Evolutionary conservation across 2,888 invertebrate species (phyloP), one percentile per base, ranked within the genome.

Genomic region (Sesia bembeciformis): DNA sequence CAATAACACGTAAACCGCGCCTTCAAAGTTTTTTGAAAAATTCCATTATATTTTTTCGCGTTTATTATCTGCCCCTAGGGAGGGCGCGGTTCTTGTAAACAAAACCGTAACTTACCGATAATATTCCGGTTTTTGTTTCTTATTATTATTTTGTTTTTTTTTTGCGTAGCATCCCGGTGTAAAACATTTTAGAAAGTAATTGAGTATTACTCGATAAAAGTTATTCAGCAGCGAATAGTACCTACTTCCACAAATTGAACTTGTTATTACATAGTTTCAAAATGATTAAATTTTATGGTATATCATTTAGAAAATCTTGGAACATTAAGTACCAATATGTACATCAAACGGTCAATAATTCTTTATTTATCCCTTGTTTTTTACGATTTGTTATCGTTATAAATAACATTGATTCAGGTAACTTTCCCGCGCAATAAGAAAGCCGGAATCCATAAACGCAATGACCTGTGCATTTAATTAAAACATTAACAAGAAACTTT

Each of bases 101-200:
- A 79, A 72, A 76, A 71, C 69, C 68, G 67, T 72, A 76, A 78
- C 72, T 76, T 78, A 70, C 40, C 52, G 39, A 52, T 54, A 51
- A 53, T 54, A 54, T 56, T 53, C 38, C 23, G 23, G 23, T 23
- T 40, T 41, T 54, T 50, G 50, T 42, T 42, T 42, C 42, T 5
- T 42, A 6, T 42, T 42, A 7, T 42, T 5, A 42, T 6, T 23
- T 23, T 23, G 23, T 46, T 46, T 46, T 46, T 46, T 46, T 46
- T 46, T 46, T 46, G 23, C 46, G 46, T 8, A 46, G 23, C 8
- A 50, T 50, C 7, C 5, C 50, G 50, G 50, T 38, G 23, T 6
- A 1, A 23, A 42, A 42, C 23, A 6, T 6, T 42, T 42, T 42
- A 42, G 42, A 5, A 42, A 42, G 42, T 42, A 5, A 42, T 42